Evolutionary conservation across 2,888 invertebrate genomes (phyloP).

Genomic region (Microchrysa polita): DNA sequence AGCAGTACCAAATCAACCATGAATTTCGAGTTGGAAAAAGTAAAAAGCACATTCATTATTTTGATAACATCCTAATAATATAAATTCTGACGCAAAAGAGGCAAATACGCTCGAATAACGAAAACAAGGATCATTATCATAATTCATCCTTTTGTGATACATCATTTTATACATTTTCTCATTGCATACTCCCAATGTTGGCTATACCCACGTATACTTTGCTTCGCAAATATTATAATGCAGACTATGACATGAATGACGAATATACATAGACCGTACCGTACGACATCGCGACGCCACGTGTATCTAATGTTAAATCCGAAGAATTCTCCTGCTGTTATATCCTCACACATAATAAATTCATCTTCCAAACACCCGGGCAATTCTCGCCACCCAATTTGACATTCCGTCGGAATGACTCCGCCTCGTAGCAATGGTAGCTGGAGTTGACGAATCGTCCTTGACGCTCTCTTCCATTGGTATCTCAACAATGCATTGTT

Average conservation of each 20-base stretch:
- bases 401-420: slow-evolving; percentile 35
- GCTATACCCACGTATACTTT: not conserved
- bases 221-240: slow-evolving; percentile 28
- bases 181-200: not conserved
- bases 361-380: too few relatives aligned
- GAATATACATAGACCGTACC: not conserved
- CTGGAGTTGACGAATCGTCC: slow-evolving; percentile 31
- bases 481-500: slow-evolving; percentile 38
- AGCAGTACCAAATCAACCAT: too few relatives aligned
- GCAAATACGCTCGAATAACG: too few relatives aligned
- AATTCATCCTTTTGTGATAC: too few relatives aligned
- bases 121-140: too few relatives aligned
- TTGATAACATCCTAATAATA: too few relatives aligned
- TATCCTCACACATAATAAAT: too few relatives aligned
- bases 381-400: slow-evolving; percentile 9
- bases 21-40: too few relatives aligned
- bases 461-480: slow-evolving; percentile 37
- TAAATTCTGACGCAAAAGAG: too few relatives aligned
- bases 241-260: slow-evolving; percentile 1
- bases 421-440: slow-evolving; percentile 22
- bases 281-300: not conserved
- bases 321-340: slow-evolving; percentile 14
- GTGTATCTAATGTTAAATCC: slow-evolving; percentile 12
- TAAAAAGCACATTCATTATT: too few relatives aligned
- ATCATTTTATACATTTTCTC: not conserved